Evolutionary conservation across 2,888 invertebrate genomes (phyloP).

Genomic region (Dusona sp.): DNA sequence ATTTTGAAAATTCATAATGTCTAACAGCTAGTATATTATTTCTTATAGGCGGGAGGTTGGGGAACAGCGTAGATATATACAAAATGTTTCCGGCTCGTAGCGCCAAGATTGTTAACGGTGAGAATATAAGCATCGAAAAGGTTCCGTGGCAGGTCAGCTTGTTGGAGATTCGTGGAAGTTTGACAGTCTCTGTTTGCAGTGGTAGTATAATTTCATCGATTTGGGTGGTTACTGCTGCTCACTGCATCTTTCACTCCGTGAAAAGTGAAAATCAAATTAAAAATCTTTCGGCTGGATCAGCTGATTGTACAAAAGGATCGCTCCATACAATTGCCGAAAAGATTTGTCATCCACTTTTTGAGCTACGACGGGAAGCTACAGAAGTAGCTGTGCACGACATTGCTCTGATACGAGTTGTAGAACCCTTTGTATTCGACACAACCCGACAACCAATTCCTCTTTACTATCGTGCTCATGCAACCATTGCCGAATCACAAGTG

Average conservation of each 20-base stretch:
- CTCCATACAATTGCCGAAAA: background rate
- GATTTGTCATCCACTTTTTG: background rate
- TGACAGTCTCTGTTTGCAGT: background rate
- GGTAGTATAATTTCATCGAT: background rate
- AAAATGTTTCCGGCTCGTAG: background rate
- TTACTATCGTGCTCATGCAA: background rate
- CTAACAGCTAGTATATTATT: background rate
- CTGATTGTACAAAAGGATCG: background rate
- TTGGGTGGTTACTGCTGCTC: background rate
- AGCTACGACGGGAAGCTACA: background rate
- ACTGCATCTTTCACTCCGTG: background rate
- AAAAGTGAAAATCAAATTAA: background rate
- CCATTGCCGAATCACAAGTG: background rate
- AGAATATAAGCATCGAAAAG: background rate
- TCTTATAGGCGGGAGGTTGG: background rate
- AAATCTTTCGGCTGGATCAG: background rate
- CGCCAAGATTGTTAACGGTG: background rate
- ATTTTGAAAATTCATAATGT: background rate
- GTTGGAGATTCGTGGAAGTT: background rate
- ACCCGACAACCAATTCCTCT: background rate
- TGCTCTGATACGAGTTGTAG: background rate
- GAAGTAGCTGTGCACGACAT: background rate
- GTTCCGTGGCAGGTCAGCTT: background rate
- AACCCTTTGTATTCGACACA: background rate
- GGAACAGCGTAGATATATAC: background rate